These are phyloP conservation scores for Colletes latitarsis DNA, from an alignment of 1,140 invertebrate species.

Conservation along the genomic window DNA sequence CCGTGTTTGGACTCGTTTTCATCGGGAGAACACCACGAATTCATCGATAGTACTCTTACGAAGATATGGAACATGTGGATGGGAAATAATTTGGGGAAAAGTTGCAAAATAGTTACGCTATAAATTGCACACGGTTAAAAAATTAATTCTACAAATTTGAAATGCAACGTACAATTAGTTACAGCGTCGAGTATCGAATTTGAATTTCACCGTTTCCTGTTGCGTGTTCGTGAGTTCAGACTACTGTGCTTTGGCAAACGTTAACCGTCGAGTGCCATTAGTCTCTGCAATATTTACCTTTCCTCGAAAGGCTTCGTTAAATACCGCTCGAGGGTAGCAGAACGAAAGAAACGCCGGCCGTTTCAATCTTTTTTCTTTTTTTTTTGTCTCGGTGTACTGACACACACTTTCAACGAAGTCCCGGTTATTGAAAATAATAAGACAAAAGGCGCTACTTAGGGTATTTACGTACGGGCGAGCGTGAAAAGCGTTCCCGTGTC, in stretches of 20 bases:
- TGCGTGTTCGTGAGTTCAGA: too few species aligned
- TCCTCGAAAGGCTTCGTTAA: constrained; percentile 23
- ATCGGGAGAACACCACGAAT: too few species aligned
- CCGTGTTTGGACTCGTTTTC: too few species aligned
- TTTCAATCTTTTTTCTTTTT: neutral
- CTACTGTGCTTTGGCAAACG: constrained; percentile 11
- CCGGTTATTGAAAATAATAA: constrained; percentile 32
- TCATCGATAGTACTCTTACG: too few species aligned
- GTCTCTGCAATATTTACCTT: constrained; percentile 30
- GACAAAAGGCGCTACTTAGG: constrained; percentile 25
- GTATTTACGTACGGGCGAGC: constrained; percentile 6
- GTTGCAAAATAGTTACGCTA: too few species aligned
- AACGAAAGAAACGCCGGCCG: constrained; percentile 12
- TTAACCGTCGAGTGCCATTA: constrained; percentile 23
- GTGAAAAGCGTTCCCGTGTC: constrained; percentile 44
- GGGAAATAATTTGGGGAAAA: too few species aligned
- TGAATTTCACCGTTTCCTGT: too few species aligned
- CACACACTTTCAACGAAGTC: neutral
- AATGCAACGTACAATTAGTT: too few species aligned
- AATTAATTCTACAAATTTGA: too few species aligned
- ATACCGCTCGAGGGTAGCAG: constrained; percentile 22
- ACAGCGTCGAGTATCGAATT: too few species aligned
- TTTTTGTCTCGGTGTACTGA: neutral
- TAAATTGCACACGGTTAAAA: too few species aligned
- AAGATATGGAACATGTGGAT: neutral